phyloP scores from a whole-genome alignment of 2,888 invertebrate genomes.

The Drosophila pseudotalamancana region DNA sequence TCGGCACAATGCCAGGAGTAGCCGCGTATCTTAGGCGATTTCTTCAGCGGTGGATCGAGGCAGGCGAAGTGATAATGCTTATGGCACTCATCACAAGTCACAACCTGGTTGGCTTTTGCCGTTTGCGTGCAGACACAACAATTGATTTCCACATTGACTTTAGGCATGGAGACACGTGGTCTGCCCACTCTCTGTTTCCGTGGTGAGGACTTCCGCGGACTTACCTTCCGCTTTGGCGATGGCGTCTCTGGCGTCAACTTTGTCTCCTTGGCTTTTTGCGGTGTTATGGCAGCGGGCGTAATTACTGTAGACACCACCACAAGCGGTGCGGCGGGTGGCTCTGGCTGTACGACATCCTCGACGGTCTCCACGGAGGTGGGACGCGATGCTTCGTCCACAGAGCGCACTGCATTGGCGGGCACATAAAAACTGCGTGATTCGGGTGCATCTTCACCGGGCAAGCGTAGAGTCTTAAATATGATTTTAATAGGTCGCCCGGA shows the following conservation, averaged over 20 bases:
- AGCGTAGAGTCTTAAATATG: constrained; percentile 85
- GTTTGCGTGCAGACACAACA: constrained; percentile 79
- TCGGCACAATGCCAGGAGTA: constrained; percentile 98
- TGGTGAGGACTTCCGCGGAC: constrained; percentile 77
- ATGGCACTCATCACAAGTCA: constrained; percentile 95
- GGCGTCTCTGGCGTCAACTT: constrained; percentile 15
- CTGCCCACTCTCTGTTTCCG: constrained; percentile 60
- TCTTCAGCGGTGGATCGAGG: constrained; percentile 96
- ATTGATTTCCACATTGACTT: constrained; percentile 64
- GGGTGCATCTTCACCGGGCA: constrained; percentile 88
- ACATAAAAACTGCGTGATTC: constrained; percentile 92
- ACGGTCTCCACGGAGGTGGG: constrained; percentile 84
- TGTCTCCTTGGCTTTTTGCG: constrained; percentile 34
- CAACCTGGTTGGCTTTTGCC: constrained; percentile 81
- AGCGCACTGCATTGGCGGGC: constrained; percentile 86
- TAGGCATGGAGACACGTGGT: constrained; percentile 54
- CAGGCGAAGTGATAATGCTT: constrained; percentile 96
- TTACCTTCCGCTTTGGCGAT: constrained; percentile 73
- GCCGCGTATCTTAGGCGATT: constrained; percentile 96
- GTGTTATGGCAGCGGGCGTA: constrained; percentile 9
- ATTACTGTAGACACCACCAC: constrained; percentile 10
- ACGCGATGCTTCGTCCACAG: constrained; percentile 82
- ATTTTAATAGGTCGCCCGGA: constrained; percentile 88
- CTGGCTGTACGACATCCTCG: constrained; percentile 71
- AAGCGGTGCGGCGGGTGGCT: constrained; percentile 3